Evolutionary conservation across 2,113 vertebrate species (phyloP), one percentile per base, ranked within the genome.

Genomic region (Tachycineta bicolor): DNA sequence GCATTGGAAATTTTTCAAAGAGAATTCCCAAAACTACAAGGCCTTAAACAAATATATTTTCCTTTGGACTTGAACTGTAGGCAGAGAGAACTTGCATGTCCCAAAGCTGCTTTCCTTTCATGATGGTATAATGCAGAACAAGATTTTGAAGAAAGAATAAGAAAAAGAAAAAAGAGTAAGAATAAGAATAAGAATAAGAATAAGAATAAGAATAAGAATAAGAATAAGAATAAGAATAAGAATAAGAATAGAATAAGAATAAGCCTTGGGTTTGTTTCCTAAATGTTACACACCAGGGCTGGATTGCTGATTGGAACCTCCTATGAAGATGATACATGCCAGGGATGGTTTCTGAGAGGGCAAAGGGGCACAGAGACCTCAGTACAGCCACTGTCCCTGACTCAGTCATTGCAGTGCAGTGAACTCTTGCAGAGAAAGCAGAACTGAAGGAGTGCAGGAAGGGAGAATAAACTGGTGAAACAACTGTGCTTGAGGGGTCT

Each of bases 1-100:
- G 13, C 12, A 58, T 19, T 64, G 43, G n/a, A 76, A 84, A 26
- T 14, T 29, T 92, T 92, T 96, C 33, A 64, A 69, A 94, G 67
- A 83, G 21, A 85, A 89, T 85, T 71, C 37, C 39, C 67, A 43
- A 85, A 94, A 68, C 44, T 79, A 37, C 37, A 62, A 83, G 33
- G 28, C 19, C 63, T 81, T 83, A 83, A 89, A 67, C 26, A 91
- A 49, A 63, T 26, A 5, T 55, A 64, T 92, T 93, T 93, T 83
- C 33, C 14, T 89, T 67, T 85, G 49, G 43, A 43, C 69, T 70
- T 90, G 74, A 91, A 69, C 76, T 33, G 41, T 29, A 89, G 49
- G 14, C 26, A 94, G 49, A 75, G 91, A 89, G 44, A 88, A 91
- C 67, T 81, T 89, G 22, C 26, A 59, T 49, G 34, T 69, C 43